Evolutionary conservation across 2,888 invertebrate species (phyloP), one percentile per base, ranked within the genome.

Genomic region (Orthonevra nobilis): DNA sequence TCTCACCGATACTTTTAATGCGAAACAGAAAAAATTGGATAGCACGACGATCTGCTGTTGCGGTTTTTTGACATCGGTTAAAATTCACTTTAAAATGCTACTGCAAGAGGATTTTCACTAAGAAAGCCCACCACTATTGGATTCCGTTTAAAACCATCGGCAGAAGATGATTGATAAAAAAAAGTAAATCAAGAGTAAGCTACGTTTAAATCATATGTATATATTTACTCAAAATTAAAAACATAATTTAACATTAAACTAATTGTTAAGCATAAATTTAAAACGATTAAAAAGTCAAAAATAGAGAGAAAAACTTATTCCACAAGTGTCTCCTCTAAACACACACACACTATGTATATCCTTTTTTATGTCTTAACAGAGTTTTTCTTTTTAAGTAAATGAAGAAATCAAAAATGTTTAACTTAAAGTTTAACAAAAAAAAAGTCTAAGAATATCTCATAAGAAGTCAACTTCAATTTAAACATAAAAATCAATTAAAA

Each of bases 141-240:
- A n/a, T n/a, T n/a, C n/a, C n/a, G n/a, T n/a, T n/a, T n/a, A n/a
- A n/a, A n/a, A n/a, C n/a, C n/a, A n/a, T n/a, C n/a, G n/a, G n/a
- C n/a, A n/a, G n/a, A n/a, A n/a, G n/a, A n/a, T n/a, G n/a, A n/a
- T n/a, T n/a, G n/a, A n/a, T n/a, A 15, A 1, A 9, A 28, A 28
- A 28, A 17, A 1, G 44, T 40, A 23, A 44, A 17, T 6, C 38
- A 56, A 42, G 32, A 10, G 0, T 10, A 50, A 46, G 28, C 9
- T n/a, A 58, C 60, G 40, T 6, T 46, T 46, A 64, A 7, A 54
- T 74, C 60, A n/a, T 52, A 66, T 36, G 44, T 36, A 52, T 74
- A 38, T 74, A 74, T 74, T 74, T 38, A 70, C 36, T 69, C 63
- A 44, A 70, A 69, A 60, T 28, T 19, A 68, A 38, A 36, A 79